Evolutionary conservation across 1,140 invertebrate species (phyloP), one percentile per base, ranked within the genome.

Genomic region (Megalopta genalis): DNA sequence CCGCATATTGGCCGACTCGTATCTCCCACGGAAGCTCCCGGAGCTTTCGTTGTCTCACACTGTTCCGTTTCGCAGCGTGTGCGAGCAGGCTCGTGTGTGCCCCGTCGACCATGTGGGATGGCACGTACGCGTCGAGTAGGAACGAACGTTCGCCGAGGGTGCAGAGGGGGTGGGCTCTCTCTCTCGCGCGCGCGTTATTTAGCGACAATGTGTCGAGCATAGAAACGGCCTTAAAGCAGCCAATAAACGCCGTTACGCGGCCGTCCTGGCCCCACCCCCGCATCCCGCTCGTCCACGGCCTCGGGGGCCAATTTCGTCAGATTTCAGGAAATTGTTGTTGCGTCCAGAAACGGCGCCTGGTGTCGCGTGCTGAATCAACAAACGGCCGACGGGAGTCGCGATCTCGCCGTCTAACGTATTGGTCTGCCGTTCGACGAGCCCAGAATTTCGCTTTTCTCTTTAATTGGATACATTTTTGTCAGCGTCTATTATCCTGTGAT

Each of bases 221-320:
- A 93, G 92, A 93, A 93, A 93, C 89, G 86, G 89, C 89, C 91
- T 87, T 91, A 88, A 93, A 93, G 90, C 79, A 93, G 91, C 90
- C 91, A 93, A 93, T 93, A 93, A 93, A 92, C 88, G 91, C 87
- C 86, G 86, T 84, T 90, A 88, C 81, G 87, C 81, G 88, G 83
- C 86, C 82, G 78, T 81, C 82, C 87, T 68, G 54, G 63, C 83
- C 73, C 79, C 76, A 63, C 25, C 79, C 84, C 39, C 42, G 42
- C 42, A 12, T 9, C 10, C 67, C 78, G 37, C 54, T 65, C 67
- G 3, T 2, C n/a, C 72, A 12, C 81, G 69, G 62, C 83, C 73
- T 81, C 75, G 73, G 83, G 83, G 86, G 78, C 87, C 89, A 91
- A 91, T 91, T 92, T 92, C 86, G 85, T 90, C 92, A 93, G 92